Evolutionary conservation across 2,113 vertebrate genomes (phyloP).

Genomic region (Sphaerodactylus townsendi): DNA sequence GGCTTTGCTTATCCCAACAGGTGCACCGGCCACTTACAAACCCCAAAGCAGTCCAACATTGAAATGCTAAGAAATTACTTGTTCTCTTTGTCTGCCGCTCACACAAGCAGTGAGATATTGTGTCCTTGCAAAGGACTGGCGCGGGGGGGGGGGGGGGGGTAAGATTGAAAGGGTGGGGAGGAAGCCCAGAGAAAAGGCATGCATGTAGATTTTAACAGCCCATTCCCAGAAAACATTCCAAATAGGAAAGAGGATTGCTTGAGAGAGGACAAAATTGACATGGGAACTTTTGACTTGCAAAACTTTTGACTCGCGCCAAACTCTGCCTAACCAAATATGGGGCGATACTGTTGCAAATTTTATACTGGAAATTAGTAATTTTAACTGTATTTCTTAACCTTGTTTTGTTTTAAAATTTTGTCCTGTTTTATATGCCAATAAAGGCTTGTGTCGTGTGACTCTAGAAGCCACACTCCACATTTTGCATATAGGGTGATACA

Average conservation of each 20-base stretch:
- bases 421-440: too few species aligned
- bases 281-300: neutral
- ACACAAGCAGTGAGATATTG: slow-evolving; percentile 60
- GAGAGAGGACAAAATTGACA: neutral
- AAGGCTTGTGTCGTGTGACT: too few species aligned
- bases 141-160: slow-evolving; percentile 32
- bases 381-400: too few species aligned
- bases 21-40: slow-evolving; percentile 73
- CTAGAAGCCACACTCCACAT: too few species aligned
- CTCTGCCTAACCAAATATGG: neutral
- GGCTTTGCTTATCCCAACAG: slow-evolving; percentile 75
- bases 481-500: neutral
- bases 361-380: too few species aligned
- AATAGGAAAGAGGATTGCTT: neutral
- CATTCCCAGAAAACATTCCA: neutral
- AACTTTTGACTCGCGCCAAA: neutral
- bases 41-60: slow-evolving; percentile 64
- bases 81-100: slow-evolving; percentile 77
- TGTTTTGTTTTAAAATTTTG: too few species aligned
- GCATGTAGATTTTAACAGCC: accelerated
- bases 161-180: slow-evolving; percentile 9
- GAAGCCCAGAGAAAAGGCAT: neutral
- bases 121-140: slow-evolving; percentile 39
- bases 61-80: slow-evolving; percentile 77
- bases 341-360: too few species aligned